Conservation (phyloP, 2,113 vertebrate species). For the Lichenostomus cassidix region DNA sequence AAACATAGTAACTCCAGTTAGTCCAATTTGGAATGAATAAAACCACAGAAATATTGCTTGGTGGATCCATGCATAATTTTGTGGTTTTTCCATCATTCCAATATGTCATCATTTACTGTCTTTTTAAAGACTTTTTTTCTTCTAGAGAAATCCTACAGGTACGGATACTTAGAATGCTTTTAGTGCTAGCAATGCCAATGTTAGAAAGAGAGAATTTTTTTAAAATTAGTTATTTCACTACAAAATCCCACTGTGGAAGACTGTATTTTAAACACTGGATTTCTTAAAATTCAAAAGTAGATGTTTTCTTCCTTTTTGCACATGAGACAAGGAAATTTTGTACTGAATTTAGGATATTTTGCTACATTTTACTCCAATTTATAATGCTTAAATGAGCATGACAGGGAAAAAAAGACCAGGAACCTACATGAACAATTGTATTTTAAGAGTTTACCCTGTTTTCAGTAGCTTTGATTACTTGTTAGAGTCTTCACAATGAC, state of each 20-base stretch:
- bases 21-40: background rate
- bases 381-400: background rate
- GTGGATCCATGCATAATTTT: background rate
- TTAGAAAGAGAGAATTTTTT: background rate
- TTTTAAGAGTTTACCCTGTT: background rate
- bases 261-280: background rate
- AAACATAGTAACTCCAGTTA: background rate
- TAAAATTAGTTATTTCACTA: background rate
- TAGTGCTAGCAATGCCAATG: background rate
- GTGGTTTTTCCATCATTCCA: background rate
- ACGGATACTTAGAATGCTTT: background rate
- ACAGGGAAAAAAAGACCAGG: background rate
- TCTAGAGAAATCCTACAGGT: background rate
- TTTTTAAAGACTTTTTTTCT: background rate
- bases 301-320: background rate
- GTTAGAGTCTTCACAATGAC: background rate
- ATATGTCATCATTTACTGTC: background rate
- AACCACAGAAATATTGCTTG: background rate
- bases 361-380: background rate
- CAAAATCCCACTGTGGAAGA: background rate
- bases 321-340: background rate
- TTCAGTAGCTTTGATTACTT: conserved; percentile 7
- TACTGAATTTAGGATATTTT: background rate
- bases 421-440: background rate
- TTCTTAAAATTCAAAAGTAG: background rate